A percentile compares a stretch with the other conserved stretches of the same genome.
Conservation (phyloP, 2,797 vertebrate genomes). For the Enteromius treurensis region DNA sequence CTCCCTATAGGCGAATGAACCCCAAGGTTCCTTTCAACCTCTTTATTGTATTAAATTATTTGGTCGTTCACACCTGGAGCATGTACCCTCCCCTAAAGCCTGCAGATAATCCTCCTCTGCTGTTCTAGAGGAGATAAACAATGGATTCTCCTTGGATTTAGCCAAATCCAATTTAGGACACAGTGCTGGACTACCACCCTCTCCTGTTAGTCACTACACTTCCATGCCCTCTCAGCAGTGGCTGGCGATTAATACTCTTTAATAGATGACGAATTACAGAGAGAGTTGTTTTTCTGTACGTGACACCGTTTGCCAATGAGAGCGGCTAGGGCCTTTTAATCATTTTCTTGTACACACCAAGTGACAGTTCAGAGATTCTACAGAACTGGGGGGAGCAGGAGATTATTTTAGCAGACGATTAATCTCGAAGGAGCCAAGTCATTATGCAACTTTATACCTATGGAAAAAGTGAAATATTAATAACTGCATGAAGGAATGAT, state of each 20-base stretch:
- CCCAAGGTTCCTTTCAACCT: conserved; percentile 6
- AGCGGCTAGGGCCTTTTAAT: conserved; percentile 32
- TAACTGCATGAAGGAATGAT: background rate
- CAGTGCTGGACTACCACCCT: background rate
- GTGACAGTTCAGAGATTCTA: conserved; percentile 1
- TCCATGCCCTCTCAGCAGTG: conserved; percentile 21
- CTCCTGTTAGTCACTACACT: conserved; percentile 16
- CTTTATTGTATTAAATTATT: conserved; percentile 24
- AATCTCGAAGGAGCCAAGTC: background rate
- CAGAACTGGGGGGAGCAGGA: background rate
- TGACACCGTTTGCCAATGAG: conserved; percentile 55
- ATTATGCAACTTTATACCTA: background rate
- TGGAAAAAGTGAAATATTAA: background rate
- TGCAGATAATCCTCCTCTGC: conserved; percentile 43
- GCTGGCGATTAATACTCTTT: conserved; percentile 61
- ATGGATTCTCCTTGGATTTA: conserved; percentile 49
- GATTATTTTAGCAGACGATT: background rate
- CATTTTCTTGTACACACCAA: conserved; percentile 12
- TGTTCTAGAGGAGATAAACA: conserved; percentile 52
- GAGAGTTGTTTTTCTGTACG: conserved; percentile 53
- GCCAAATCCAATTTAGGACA: conserved; percentile 48
- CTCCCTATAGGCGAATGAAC: conserved; percentile 24
- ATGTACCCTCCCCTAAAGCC: conserved; percentile 31
- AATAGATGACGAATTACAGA: conserved; percentile 60
- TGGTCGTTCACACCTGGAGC: conserved; percentile 27